Evolutionary conservation across 2,113 vertebrate genomes (phyloP).

Genomic region (Gallinago paraguaiae): DNA sequence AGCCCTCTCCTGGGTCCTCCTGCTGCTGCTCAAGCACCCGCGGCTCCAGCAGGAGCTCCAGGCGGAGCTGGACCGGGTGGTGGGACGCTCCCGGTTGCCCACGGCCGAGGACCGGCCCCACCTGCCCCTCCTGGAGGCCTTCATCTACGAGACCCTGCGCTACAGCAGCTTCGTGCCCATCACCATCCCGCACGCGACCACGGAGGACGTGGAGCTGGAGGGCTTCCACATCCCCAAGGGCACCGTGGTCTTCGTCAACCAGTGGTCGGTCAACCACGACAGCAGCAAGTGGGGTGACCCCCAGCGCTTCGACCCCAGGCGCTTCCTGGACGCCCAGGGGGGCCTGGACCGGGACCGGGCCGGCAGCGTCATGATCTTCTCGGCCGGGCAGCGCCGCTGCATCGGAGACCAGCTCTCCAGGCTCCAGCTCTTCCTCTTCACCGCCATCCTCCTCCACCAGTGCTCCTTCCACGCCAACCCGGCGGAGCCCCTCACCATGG

Average conservation of each 20-base stretch:
- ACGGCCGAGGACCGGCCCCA: slow-evolving; percentile 70
- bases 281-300: slow-evolving; percentile 82
- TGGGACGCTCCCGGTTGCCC: slow-evolving; percentile 79
- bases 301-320: slow-evolving; percentile 77
- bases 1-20: slow-evolving; percentile 80
- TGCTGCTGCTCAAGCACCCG: slow-evolving; percentile 81
- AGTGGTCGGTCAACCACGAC: slow-evolving; percentile 90
- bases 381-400: slow-evolving; percentile 82
- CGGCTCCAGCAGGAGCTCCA: slow-evolving; percentile 78
- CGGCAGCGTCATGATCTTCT: slow-evolving; percentile 84
- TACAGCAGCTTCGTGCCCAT: slow-evolving; percentile 88
- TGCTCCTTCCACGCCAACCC: slow-evolving; percentile 80
- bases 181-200: slow-evolving; percentile 89
- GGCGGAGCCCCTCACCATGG: slow-evolving; percentile 63
- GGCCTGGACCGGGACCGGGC: slow-evolving; percentile 74
- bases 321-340: slow-evolving; percentile 77
- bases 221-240: slow-evolving; percentile 85
- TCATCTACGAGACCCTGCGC: slow-evolving; percentile 85
- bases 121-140: slow-evolving; percentile 82
- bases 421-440: slow-evolving; percentile 83
- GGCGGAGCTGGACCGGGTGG: slow-evolving; percentile 80
- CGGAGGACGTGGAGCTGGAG: slow-evolving; percentile 79
- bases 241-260: slow-evolving; percentile 88
- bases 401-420: slow-evolving; percentile 84
- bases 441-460: slow-evolving; percentile 83